A percentile compares a stretch with the other conserved stretches of the same genome.
phyloP scores from a whole-genome alignment of 1,140 invertebrate species.

The Aethina tumida region DNA sequence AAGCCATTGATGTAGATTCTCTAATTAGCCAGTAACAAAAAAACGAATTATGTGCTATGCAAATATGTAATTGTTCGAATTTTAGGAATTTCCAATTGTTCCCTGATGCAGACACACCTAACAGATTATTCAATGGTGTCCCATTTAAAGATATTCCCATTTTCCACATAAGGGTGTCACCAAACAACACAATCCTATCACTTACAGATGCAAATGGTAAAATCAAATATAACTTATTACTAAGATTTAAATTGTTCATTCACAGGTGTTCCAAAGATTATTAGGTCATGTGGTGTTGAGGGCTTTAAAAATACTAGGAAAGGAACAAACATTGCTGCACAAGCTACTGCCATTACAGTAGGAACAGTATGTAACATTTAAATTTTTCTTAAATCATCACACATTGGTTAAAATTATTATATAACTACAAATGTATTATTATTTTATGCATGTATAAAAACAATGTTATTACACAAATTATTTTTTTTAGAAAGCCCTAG shows the following conservation, averaged over 20 bases:
- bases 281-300: constrained; percentile 74
- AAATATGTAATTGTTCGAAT: constrained; percentile 27
- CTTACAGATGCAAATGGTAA: constrained; percentile 58
- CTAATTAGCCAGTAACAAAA: constrained; percentile 32
- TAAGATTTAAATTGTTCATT: constrained; percentile 13
- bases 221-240: constrained; percentile 1
- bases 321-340: constrained; percentile 92
- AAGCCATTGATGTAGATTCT: constrained; percentile 46
- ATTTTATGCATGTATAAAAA: constrained; percentile 11
- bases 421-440: constrained; percentile 1
- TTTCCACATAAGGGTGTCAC: constrained; percentile 65
- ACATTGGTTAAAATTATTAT: constrained; percentile 6
- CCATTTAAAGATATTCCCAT: constrained; percentile 73
- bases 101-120: constrained; percentile 60
- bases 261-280: constrained; percentile 45
- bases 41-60: constrained; percentile 4
- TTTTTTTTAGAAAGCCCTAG: constrained; percentile 58
- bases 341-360: constrained; percentile 77
- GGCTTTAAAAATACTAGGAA: constrained; percentile 93
- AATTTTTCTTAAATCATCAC: too few species aligned
- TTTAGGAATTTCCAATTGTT: constrained; percentile 59
- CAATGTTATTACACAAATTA: too few species aligned
- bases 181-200: constrained; percentile 81
- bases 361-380: constrained; percentile 46
- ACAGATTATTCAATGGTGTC: constrained; percentile 64